These are phyloP conservation scores for Coregonus clupeaformis DNA, from an alignment of 2,113 vertebrate genomes.

Conservation along the genomic window DNA sequence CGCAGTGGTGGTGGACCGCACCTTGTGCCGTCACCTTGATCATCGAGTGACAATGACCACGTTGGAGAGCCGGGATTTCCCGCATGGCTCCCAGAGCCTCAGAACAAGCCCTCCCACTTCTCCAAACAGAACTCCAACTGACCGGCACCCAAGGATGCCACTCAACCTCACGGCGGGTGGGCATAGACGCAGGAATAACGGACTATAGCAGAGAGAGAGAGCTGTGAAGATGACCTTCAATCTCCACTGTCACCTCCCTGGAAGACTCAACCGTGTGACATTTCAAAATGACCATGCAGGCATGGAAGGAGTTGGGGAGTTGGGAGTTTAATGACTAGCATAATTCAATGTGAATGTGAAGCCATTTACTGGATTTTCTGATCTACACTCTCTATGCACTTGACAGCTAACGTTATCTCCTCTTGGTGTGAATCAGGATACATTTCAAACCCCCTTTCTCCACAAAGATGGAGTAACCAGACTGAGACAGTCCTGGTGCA, in stretches of 20 bases:
- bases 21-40: constrained; percentile 31
- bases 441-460: too few relatives aligned
- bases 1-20: constrained; percentile 20
- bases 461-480: too few relatives aligned
- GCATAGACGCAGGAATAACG: background rate
- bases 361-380: too few relatives aligned
- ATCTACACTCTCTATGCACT: too few relatives aligned
- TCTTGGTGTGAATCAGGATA: too few relatives aligned
- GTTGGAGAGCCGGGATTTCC: constrained; percentile 18
- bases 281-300: background rate
- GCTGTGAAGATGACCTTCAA: background rate
- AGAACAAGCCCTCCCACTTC: background rate
- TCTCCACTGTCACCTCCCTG: background rate
- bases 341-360: too few relatives aligned
- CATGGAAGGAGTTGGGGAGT: too few relatives aligned
- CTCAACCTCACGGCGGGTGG: background rate
- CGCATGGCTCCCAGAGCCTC: background rate
- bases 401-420: too few relatives aligned
- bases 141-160: background rate
- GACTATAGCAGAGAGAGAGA: background rate
- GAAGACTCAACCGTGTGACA: background rate
- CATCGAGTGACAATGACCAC: constrained; percentile 53
- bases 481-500: too few relatives aligned
- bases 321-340: too few relatives aligned
- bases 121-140: background rate